Percentiles rank a stretch among this genome's conserved stretches.
Evolutionary conservation across 2,113 vertebrate genomes (phyloP).

Genomic region (Etheostoma cragini): DNA sequence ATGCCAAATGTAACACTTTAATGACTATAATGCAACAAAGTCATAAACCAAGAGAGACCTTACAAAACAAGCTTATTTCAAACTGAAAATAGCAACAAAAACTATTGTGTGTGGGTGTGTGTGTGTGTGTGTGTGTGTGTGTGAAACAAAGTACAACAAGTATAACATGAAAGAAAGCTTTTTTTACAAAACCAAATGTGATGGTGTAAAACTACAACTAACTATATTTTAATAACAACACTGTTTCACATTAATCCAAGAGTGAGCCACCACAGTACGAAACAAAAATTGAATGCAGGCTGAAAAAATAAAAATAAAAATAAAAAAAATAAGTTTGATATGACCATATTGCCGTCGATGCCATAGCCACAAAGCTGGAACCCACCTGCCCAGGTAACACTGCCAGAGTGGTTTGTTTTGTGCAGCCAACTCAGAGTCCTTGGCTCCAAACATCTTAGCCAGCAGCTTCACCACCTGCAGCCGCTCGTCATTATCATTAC

Average conservation of each 20-base stretch:
- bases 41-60: not conserved
- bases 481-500: conserved; percentile 99
- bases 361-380: not conserved
- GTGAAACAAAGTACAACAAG: not conserved
- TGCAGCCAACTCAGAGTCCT: conserved; percentile 96
- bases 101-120: not conserved
- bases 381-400: conserved; percentile 97
- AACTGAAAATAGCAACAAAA: not conserved
- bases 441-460: conserved; percentile 99
- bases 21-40: not conserved
- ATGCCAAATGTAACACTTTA: not conserved
- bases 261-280: not conserved
- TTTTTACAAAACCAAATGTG: not conserved
- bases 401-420: conserved; percentile 99
- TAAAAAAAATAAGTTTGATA: not conserved
- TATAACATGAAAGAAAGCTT: not conserved
- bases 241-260: not conserved
- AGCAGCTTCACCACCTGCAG: conserved; percentile 98
- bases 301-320: not conserved
- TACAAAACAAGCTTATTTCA: not conserved
- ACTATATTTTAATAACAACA: not conserved
- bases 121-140: not conserved
- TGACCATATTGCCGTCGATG: not conserved
- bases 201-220: not conserved
- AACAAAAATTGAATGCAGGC: not conserved